A percentile compares a stretch with the other conserved stretches of the same genome.
Conservation (phyloP, 2,113 vertebrate genomes). For the Misgurnus anguillicaudatus region DNA sequence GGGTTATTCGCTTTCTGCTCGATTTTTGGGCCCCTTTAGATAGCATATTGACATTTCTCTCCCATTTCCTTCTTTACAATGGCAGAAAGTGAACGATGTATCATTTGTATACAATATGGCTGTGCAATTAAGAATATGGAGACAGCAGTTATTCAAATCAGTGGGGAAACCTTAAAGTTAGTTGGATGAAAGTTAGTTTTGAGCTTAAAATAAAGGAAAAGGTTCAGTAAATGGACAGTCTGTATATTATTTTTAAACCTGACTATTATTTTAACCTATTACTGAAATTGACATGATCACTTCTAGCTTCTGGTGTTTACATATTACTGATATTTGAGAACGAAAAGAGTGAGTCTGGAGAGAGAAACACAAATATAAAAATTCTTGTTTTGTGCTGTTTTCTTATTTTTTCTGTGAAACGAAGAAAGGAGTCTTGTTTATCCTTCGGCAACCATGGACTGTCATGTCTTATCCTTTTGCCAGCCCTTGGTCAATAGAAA, state of each 20-base stretch:
- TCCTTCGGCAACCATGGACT: no score
- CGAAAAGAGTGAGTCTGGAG: neutral
- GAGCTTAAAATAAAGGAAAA: neutral
- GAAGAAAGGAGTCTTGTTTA: no score
- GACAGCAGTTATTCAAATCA: neutral
- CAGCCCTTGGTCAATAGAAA: no score
- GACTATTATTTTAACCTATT: neutral
- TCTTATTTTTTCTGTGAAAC: no score
- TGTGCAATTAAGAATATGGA: neutral
- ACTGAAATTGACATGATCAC: neutral
- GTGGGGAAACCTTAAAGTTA: neutral
- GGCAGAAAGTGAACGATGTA: neutral
- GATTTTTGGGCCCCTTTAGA: neutral
- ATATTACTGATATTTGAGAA: slow-evolving; percentile 5
- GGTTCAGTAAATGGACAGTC: neutral
- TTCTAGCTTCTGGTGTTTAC: neutral
- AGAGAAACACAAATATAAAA: neutral
- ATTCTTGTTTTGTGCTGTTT: no score
- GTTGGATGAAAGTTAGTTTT: neutral
- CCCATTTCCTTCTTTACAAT: neutral
- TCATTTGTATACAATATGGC: neutral
- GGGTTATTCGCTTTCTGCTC: neutral
- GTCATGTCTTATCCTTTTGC: no score
- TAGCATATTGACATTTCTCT: neutral
- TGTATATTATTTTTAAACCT: neutral